These are phyloP conservation scores for Tipula confusa DNA, from an alignment of 2,888 invertebrate genomes.

Conservation along the genomic window DNA sequence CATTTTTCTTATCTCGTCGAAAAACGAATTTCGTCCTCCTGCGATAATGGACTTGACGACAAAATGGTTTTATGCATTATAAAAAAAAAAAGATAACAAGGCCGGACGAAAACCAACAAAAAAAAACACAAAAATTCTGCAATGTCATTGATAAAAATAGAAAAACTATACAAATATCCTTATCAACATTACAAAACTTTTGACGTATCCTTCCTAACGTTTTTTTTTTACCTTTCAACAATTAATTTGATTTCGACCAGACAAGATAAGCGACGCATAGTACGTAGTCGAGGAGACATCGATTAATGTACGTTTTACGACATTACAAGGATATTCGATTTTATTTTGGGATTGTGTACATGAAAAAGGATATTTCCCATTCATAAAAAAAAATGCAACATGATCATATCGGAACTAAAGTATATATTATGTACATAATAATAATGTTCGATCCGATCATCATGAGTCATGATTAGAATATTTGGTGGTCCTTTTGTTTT, in stretches of 20 bases:
- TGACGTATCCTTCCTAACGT: background rate
- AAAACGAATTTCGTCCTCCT: background rate
- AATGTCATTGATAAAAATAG: background rate
- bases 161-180: background rate
- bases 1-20: background rate
- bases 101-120: background rate
- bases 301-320: background rate
- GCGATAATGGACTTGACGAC: constrained; percentile 26
- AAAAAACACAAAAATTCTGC: background rate
- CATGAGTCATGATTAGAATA: background rate
- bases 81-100: background rate
- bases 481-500: background rate
- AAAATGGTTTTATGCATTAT: constrained; percentile 25
- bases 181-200: background rate
- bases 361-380: background rate
- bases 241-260: background rate
- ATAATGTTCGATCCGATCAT: background rate
- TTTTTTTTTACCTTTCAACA: background rate
- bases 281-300: background rate
- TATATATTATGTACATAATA: too few relatives aligned
- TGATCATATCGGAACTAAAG: background rate
- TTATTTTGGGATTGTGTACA: background rate
- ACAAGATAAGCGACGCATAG: background rate
- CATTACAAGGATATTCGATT: background rate
- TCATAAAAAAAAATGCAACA: background rate